Percentiles rank a stretch among this genome's conserved stretches.
phyloP scores from a whole-genome alignment of 2,888 invertebrate species.

The Syritta pipiens region DNA sequence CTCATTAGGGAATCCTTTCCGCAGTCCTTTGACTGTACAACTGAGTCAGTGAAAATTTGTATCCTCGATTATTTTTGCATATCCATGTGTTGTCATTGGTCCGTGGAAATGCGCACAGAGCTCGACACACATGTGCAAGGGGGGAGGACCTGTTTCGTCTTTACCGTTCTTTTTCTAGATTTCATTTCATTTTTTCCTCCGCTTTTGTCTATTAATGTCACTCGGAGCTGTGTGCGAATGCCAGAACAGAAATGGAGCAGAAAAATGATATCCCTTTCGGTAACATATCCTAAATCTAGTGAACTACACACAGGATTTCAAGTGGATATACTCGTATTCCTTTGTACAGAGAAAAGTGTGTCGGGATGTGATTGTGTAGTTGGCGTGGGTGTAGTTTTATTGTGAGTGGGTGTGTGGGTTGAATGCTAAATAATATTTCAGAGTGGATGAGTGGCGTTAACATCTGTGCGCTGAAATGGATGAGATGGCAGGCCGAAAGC shows the following conservation, averaged over 20 bases:
- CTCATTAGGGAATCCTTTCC: constrained; percentile 27
- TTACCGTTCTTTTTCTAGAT: neutral
- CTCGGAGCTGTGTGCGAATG: constrained; percentile 33
- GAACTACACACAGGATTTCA: constrained; percentile 25
- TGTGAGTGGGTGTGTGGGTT: neutral
- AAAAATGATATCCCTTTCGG: constrained; percentile 59
- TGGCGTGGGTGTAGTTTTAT: no score
- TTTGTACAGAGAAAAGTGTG: constrained; percentile 11
- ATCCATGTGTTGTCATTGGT: constrained; percentile 7
- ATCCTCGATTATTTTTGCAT: constrained; percentile 35
- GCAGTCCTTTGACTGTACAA: neutral
- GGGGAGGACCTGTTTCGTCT: neutral
- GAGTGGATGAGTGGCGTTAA: constrained; percentile 14
- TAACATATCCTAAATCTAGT: constrained; percentile 30
- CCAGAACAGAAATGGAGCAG: constrained; percentile 59
- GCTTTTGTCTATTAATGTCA: constrained; percentile 56
- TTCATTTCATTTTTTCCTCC: neutral
- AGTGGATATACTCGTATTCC: no score
- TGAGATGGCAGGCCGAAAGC: neutral
- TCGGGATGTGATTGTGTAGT: constrained; percentile 37
- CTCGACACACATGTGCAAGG: neutral
- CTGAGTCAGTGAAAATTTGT: no score
- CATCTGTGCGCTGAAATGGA: neutral
- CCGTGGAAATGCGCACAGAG: no score
- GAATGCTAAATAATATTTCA: constrained; percentile 36